These are phyloP conservation scores for Lepidurus arcticus DNA, from an alignment of 1,140 invertebrate genomes.

Conservation along the genomic window DNA sequence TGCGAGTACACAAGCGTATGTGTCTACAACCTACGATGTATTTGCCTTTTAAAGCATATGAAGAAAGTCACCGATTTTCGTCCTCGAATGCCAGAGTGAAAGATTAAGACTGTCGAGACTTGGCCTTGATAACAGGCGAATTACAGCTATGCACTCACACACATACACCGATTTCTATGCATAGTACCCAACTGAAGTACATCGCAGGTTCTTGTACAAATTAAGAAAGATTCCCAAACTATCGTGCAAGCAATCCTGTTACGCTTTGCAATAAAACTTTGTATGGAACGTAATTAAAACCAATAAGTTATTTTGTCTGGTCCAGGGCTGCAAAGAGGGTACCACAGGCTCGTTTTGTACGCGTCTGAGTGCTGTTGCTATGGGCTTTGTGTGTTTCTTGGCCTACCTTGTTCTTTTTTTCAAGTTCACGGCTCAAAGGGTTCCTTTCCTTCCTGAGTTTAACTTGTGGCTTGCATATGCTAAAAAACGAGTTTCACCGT, in stretches of 20 bases:
- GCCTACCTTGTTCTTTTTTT: background rate
- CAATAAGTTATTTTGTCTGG: background rate
- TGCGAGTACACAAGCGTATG: background rate
- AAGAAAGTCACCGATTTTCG: background rate
- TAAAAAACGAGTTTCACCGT: background rate
- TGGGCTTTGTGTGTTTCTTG: background rate
- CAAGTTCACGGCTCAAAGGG: constrained; percentile 1
- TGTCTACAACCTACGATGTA: background rate
- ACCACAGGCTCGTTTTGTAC: background rate
- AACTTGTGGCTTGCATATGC: background rate
- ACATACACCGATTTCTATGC: background rate
- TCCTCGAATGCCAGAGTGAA: background rate
- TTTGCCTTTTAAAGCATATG: background rate
- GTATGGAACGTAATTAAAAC: background rate
- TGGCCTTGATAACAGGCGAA: constrained; percentile 9
- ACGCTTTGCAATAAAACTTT: too few relatives aligned
- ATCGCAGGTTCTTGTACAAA: background rate
- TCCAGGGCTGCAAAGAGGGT: background rate
- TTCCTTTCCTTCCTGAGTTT: background rate
- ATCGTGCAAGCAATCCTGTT: too few relatives aligned
- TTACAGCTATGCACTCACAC: background rate
- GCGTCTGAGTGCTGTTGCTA: background rate
- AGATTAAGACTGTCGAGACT: background rate
- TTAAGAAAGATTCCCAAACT: too few relatives aligned
- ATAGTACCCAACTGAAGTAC: background rate